Conservation (phyloP, 2,888 invertebrate genomes). For the Camptogramma bilineatum region DNA sequence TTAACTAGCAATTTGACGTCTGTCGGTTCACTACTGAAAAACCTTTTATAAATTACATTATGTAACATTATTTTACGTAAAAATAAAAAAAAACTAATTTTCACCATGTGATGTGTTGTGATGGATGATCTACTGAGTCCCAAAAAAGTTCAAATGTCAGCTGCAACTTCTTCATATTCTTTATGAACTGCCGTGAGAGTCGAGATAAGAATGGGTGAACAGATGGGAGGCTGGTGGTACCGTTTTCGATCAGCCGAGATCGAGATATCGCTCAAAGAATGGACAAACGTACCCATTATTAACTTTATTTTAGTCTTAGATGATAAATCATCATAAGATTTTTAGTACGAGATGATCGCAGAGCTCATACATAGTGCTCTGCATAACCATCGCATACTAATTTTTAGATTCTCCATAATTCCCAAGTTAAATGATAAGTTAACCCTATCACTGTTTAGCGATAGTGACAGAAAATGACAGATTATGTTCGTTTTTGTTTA, state of each 20-base stretch:
- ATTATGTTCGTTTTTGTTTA: too few relatives aligned
- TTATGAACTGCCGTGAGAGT: constrained; percentile 31
- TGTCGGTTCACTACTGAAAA: too few relatives aligned
- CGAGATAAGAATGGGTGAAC: constrained; percentile 29
- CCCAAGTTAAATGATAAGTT: too few relatives aligned
- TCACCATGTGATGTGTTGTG: too few relatives aligned
- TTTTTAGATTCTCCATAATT: neutral
- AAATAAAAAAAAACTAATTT: too few relatives aligned
- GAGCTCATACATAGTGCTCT: neutral
- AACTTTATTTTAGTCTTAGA: constrained; percentile 26
- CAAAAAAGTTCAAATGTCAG: constrained; percentile 9
- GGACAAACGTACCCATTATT: constrained; percentile 37
- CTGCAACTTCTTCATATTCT: constrained; percentile 7
- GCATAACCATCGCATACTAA: neutral
- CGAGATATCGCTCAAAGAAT: constrained; percentile 39
- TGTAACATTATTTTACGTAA: too few relatives aligned
- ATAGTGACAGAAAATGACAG: too few relatives aligned
- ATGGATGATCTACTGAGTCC: too few relatives aligned
- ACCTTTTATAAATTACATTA: too few relatives aligned
- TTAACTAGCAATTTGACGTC: too few relatives aligned
- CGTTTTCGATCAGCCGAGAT: constrained; percentile 41
- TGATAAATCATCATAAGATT: too few relatives aligned
- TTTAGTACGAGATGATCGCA: neutral
- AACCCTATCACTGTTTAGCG: too few relatives aligned
- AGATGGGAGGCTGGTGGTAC: constrained; percentile 30